Conservation (phyloP, 2,888 invertebrate species). For the Leptarthrus brevirostris region DNA sequence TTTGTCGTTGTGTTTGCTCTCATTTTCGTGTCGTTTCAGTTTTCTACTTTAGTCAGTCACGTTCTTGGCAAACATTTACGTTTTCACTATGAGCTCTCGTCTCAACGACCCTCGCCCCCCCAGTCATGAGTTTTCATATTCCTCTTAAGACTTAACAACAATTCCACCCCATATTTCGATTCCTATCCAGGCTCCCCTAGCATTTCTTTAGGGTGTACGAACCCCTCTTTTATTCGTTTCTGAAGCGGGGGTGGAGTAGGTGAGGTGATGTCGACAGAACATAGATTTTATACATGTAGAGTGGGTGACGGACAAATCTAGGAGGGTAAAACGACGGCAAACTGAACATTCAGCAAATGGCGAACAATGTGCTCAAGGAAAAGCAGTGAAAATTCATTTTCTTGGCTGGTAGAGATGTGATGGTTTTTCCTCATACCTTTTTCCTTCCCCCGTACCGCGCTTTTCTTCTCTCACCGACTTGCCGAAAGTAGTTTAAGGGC, state of each 20-base stretch:
- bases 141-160: constrained; percentile 21
- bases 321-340: constrained; percentile 36
- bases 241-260: constrained; percentile 5
- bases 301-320: neutral
- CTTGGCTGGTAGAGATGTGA: constrained; percentile 37
- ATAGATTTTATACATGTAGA: neutral
- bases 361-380: constrained; percentile 45
- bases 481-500: constrained; percentile 56
- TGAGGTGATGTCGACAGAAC: neutral
- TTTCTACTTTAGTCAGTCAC: constrained; percentile 39
- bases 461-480: constrained; percentile 50
- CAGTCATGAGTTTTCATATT: neutral
- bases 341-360: constrained; percentile 47
- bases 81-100: constrained; percentile 12
- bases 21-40: constrained; percentile 33
- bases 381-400: constrained; percentile 48
- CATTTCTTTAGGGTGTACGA: constrained; percentile 6
- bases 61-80: constrained; percentile 48
- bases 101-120: neutral
- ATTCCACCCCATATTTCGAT: constrained; percentile 1
- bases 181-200: neutral
- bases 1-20: constrained; percentile 16
- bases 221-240: neutral
- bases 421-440: constrained; percentile 26
- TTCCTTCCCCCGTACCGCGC: neutral